Percentiles rank a stretch among this genome's conserved stretches.
phyloP scores from a whole-genome alignment of 2,888 invertebrate species.

The Luperina testacea region DNA sequence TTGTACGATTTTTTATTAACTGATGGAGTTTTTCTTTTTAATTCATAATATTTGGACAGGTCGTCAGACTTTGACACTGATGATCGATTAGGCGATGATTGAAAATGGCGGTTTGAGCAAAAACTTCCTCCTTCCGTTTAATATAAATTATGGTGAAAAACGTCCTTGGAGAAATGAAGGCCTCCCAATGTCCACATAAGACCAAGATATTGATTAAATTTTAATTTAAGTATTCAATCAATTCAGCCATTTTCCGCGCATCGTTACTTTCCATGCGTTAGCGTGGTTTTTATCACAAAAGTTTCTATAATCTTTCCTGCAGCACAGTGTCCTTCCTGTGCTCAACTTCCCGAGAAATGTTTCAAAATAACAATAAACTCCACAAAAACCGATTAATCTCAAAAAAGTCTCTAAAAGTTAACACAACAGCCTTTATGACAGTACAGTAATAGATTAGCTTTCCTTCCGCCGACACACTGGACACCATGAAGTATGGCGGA shows the following conservation, averaged over 20 bases:
- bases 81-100: conserved; percentile 33
- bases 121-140: conserved; percentile 24
- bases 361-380: conserved; percentile 2
- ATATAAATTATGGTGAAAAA: neutral
- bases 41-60: conserved; percentile 53
- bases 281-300: neutral
- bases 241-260: neutral
- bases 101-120: conserved; percentile 34
- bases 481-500: conserved; percentile 61
- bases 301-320: neutral
- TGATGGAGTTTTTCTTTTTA: conserved; percentile 46
- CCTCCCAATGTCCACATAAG: neutral
- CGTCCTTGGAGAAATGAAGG: neutral
- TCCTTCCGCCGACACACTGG: conserved; percentile 69
- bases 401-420: conserved; percentile 49
- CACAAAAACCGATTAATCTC: conserved; percentile 20
- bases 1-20: conserved; percentile 51
- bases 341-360: neutral
- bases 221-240: neutral
- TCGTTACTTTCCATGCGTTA: neutral
- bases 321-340: neutral
- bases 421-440: conserved; percentile 61
- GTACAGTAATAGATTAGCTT: conserved; percentile 72
- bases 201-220: neutral
- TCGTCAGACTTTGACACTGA: conserved; percentile 24